A percentile compares a stretch with the other conserved stretches of the same genome.
phyloP scores from a whole-genome alignment of 2,888 invertebrate species.

The Torymus aiolomorphi region DNA sequence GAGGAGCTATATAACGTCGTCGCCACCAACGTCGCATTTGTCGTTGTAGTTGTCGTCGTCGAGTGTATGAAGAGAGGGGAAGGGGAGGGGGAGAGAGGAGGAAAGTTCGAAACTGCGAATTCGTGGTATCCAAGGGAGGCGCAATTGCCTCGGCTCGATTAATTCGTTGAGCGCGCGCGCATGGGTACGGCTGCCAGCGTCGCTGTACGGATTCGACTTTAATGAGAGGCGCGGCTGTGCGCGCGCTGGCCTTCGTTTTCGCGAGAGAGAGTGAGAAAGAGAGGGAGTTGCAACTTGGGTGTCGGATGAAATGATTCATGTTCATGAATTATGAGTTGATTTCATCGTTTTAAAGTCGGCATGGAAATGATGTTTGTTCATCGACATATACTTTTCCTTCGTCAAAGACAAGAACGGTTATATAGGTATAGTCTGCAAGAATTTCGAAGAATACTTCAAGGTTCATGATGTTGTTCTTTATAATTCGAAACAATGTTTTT shows the following conservation, averaged over 20 bases:
- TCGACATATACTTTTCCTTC: too few species aligned
- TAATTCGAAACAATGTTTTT: too few species aligned
- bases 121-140: slow-evolving; percentile 2
- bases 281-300: background rate
- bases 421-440: slow-evolving; percentile 20
- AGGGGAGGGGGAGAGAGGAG: background rate
- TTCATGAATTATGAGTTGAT: too few species aligned
- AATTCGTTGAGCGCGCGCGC: slow-evolving; percentile 18
- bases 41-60: too few species aligned
- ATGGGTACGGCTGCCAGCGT: background rate
- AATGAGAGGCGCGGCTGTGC: background rate
- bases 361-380: too few species aligned
- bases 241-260: background rate
- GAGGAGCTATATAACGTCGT: background rate
- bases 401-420: too few species aligned
- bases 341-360: background rate
- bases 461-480: too few species aligned
- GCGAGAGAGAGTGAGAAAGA: too few species aligned
- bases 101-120: slow-evolving; percentile 29
- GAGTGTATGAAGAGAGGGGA: too few species aligned
- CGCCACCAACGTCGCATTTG: background rate
- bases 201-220: slow-evolving; percentile 12
- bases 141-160: slow-evolving; percentile 34
- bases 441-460: slow-evolving; percentile 11
- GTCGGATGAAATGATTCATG: background rate